Conservation (phyloP, 2,113 vertebrate species). For the Oryzias woworae region DNA sequence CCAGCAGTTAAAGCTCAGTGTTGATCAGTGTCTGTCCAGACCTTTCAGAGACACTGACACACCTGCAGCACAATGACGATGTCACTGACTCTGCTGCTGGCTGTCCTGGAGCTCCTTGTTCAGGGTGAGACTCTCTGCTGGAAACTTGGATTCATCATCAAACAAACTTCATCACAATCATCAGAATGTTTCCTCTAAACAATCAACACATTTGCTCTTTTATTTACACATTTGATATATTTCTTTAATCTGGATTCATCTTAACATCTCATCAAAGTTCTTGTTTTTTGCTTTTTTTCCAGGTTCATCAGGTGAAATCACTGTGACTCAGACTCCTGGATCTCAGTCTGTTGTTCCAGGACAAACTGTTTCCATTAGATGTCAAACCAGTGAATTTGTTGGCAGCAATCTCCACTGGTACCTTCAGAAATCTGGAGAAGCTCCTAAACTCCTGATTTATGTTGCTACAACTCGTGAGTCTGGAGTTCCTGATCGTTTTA, state of each 20-base stretch:
- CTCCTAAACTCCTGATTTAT: constrained; percentile 9
- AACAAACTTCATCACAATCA: constrained; percentile 4
- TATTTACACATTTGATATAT: background rate
- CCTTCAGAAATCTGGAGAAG: constrained; percentile 19
- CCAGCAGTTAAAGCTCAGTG: constrained; percentile 2
- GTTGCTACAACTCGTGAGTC: background rate
- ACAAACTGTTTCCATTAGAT: constrained; percentile 17
- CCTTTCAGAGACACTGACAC: too few relatives aligned
- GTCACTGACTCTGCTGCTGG: constrained; percentile 24
- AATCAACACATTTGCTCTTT: background rate
- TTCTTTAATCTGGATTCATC: background rate
- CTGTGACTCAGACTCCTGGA: background rate
- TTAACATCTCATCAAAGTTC: background rate
- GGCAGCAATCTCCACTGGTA: constrained; percentile 6
- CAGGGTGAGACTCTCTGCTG: constrained; percentile 24
- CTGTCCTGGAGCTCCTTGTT: background rate
- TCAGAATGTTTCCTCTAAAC: background rate
- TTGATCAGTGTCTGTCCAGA: background rate
- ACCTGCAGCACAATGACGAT: background rate
- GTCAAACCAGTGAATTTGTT: constrained; percentile 10
- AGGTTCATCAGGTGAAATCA: constrained; percentile 27
- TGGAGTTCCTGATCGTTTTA: constrained; percentile 9
- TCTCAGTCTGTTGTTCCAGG: constrained; percentile 3
- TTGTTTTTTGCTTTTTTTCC: constrained; percentile 1
- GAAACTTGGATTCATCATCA: background rate